Evolutionary conservation across 2,888 invertebrate genomes (phyloP).

Genomic region (Tethea ocularis): DNA sequence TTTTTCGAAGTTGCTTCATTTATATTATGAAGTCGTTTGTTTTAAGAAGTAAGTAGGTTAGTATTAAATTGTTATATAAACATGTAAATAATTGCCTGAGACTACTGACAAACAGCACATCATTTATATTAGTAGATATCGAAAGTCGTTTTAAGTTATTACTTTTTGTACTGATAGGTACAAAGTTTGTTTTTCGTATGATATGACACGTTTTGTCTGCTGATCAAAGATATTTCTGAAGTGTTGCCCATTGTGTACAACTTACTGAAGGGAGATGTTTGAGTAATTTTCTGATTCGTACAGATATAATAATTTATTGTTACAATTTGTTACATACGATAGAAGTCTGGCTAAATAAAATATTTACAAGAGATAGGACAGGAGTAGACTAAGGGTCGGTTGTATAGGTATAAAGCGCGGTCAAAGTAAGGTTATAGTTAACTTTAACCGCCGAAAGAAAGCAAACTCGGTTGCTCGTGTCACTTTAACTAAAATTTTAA

Average conservation of each 20-base stretch:
- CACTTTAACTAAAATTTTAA: too few species aligned
- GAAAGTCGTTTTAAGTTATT: conserved; percentile 37
- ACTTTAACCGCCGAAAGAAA: too few species aligned
- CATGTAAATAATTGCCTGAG: neutral
- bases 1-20: too few species aligned
- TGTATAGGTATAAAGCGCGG: too few species aligned
- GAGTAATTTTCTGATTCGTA: neutral
- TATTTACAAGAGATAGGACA: neutral
- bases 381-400: neutral
- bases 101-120: neutral
- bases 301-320: neutral
- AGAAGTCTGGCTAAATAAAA: neutral
- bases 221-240: conserved; percentile 1
- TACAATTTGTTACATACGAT: neutral
- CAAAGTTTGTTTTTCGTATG: conserved; percentile 56
- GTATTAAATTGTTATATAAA: too few species aligned
- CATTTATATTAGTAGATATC: neutral
- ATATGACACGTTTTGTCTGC: conserved; percentile 60
- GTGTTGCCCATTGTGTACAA: neutral
- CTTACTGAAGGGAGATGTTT: conserved; percentile 1
- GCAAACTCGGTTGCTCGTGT: too few species aligned
- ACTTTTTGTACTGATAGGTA: conserved; percentile 61
- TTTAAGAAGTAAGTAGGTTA: too few species aligned
- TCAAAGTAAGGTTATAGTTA: too few species aligned
- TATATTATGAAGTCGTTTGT: too few species aligned